phyloP scores from a whole-genome alignment of 2,888 invertebrate genomes.

The Agrochola lota region DNA sequence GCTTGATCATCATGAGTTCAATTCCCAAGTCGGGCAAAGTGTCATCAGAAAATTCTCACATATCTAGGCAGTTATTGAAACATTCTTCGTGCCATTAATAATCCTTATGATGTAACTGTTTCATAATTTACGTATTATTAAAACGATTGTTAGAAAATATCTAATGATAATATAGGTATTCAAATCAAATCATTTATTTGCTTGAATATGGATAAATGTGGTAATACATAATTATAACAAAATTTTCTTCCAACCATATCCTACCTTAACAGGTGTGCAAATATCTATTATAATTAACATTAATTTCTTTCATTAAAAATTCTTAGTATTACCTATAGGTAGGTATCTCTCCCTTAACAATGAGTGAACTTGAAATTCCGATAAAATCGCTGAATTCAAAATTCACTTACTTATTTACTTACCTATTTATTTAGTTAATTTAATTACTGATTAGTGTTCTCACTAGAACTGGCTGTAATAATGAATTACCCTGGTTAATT shows the following conservation, averaged over 20 bases:
- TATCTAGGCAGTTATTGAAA: neutral
- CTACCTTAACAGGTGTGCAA: neutral
- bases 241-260: neutral
- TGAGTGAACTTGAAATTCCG: neutral
- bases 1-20: neutral
- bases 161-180: neutral
- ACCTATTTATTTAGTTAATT: neutral
- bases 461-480: neutral
- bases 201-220: neutral
- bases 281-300: neutral
- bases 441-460: slow-evolving; percentile 1
- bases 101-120: neutral
- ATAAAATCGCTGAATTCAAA: neutral
- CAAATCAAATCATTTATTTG: neutral
- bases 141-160: neutral
- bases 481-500: slow-evolving; percentile 4
- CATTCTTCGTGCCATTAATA: neutral
- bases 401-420: neutral
- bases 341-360: no score
- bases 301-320: neutral
- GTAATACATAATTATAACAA: neutral
- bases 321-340: neutral
- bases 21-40: no score
- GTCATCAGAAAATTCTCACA: no score
- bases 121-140: neutral